These are phyloP conservation scores for Poecilobothrus nobilitatus DNA, from an alignment of 2,888 invertebrate species.

Conservation along the genomic window DNA sequence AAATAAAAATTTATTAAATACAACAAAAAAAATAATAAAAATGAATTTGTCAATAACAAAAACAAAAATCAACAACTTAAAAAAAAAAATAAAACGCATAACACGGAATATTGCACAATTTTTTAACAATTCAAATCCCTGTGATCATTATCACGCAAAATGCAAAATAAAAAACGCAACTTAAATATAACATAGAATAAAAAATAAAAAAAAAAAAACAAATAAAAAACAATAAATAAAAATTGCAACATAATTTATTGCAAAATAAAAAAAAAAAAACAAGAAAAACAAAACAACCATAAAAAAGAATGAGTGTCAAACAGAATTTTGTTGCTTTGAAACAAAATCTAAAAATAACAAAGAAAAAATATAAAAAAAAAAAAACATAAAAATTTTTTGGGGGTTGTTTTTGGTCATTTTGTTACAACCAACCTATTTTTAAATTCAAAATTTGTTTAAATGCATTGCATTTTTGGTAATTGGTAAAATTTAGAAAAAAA, in stretches of 20 bases:
- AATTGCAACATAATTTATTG: neutral
- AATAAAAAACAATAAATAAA: neutral
- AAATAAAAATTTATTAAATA: neutral
- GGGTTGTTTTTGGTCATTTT: too few species aligned
- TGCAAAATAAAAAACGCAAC: too few species aligned
- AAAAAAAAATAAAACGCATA: neutral
- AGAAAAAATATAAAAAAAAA: too few species aligned
- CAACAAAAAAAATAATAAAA: neutral
- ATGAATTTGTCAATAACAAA: neutral
- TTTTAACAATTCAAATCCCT: conserved; percentile 1
- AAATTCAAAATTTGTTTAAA: too few species aligned
- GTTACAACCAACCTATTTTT: too few species aligned
- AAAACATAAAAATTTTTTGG: too few species aligned
- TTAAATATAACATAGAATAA: neutral
- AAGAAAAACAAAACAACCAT: neutral
- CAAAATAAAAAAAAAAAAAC: neutral
- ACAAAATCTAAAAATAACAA: neutral
- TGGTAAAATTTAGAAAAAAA: too few species aligned
- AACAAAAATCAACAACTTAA: too few species aligned
- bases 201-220: too few species aligned
- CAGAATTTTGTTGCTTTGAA: neutral
- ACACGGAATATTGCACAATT: neutral
- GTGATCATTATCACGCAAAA: neutral
- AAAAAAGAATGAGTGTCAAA: neutral
- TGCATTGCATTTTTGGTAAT: too few species aligned